Conservation (phyloP, 2,888 invertebrate species). For the Dastarcus helophoroides region DNA sequence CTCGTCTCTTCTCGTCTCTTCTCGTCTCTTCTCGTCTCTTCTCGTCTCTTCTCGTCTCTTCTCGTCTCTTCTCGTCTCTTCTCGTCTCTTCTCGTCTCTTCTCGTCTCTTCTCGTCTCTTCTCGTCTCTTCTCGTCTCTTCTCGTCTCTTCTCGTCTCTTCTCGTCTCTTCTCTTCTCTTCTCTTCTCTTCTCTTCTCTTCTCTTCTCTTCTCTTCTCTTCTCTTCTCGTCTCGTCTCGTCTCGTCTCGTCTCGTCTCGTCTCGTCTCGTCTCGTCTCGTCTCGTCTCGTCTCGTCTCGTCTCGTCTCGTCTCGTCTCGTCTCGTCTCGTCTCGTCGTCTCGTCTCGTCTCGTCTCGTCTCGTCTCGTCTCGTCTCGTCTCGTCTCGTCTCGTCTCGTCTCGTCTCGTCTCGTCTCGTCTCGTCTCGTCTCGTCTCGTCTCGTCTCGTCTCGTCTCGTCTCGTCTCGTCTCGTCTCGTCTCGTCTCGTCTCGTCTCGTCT, state of each 20-base stretch:
- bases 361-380: slow-evolving; percentile 1
- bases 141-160: not conserved
- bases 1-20: not conserved
- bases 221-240: not conserved
- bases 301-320: slow-evolving; percentile 1
- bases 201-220: not conserved
- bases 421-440: slow-evolving; percentile 1
- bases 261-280: slow-evolving; percentile 1
- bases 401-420: slow-evolving; percentile 1
- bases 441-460: not conserved
- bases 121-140: not conserved
- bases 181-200: not conserved
- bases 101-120: not conserved
- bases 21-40: not conserved
- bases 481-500: not conserved
- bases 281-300: not conserved
- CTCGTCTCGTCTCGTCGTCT: too few species aligned
- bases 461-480: slow-evolving; percentile 1
- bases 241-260: slow-evolving; percentile 1
- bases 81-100: not conserved
- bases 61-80: not conserved
- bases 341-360: slow-evolving; percentile 1
- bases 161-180: not conserved
- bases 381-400: slow-evolving; percentile 1
- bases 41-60: not conserved